Conservation (phyloP, 2,113 vertebrate genomes). For the Passer domesticus region DNA sequence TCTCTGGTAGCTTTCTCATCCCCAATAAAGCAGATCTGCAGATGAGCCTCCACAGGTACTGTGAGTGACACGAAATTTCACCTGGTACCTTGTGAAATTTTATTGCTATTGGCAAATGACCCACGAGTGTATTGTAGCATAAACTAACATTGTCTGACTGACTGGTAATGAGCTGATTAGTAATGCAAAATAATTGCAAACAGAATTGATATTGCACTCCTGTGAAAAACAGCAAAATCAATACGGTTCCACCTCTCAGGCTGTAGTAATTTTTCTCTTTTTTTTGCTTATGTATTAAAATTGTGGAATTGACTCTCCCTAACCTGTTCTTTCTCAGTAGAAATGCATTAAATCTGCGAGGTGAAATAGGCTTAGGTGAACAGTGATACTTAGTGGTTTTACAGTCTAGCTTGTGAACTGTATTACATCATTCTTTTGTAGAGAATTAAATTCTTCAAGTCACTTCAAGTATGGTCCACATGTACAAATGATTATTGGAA, state of each 20-base stretch:
- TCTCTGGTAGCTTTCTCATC: background rate
- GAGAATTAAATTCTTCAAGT: background rate
- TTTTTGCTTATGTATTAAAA: background rate
- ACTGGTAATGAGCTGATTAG: constrained; percentile 64
- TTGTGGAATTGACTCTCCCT: background rate
- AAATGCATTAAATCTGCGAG: background rate
- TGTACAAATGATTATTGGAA: background rate
- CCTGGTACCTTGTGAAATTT: background rate
- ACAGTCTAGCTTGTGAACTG: background rate
- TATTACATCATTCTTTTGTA: background rate
- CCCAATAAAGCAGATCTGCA: background rate
- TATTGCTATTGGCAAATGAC: constrained; percentile 40
- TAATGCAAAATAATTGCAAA: constrained; percentile 61
- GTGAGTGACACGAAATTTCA: background rate
- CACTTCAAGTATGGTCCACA: background rate
- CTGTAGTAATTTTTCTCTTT: background rate
- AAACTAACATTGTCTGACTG: constrained; percentile 46
- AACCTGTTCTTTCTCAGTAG: background rate
- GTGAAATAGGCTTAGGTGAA: background rate
- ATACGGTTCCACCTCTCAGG: background rate
- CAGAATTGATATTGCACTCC: background rate
- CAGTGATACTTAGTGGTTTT: background rate
- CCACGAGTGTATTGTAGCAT: constrained; percentile 7
- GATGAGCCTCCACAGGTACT: background rate
- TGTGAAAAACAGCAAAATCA: constrained; percentile 30